Evolutionary conservation across 2,888 invertebrate species (phyloP), one percentile per base, ranked within the genome.

Genomic region (Eupithecia tripunctaria): DNA sequence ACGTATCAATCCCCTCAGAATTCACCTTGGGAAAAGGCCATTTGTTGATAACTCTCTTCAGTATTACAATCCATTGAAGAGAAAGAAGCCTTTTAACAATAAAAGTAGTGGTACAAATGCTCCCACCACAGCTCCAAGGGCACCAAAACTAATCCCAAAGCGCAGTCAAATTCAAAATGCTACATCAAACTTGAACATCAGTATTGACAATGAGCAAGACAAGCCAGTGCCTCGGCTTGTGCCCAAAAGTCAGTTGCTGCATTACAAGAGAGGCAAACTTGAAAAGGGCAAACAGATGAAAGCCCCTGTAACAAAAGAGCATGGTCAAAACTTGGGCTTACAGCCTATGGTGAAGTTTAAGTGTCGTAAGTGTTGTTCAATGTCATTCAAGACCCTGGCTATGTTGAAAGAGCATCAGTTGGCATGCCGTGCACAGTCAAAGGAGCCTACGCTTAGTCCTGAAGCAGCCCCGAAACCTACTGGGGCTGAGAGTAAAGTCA

Each of bases 321-420:
- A 96, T 91, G 96, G 96, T 67, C 97, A 97, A 84, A 97, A 96
- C 87, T 91, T 97, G 80, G 96, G 97, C 18, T 88, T 97, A 72
- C 96, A 97, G 85, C 96, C 96, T 8, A 95, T 96, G 86, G 96
- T 96, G 67, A 96, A 96, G 88, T 96, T 96, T 85, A 96, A 96
- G 85, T 97, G 97, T 86, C 95, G 96, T 62, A 97, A 96, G 87
- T 97, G 97, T 90, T 95, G 95, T 83, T 95, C 95, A 56, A 95
- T 96, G 81, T 96, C 96, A 72, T 97, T 96, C 86, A 95, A 96
- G 79, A 95, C 96, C 15, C 89, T 97, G 78, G 94, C 95, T 47
- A 95, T 95, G 88, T 90, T 97, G 66, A 96, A 97, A 84, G 96
- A 96, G 79, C 97, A 97, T 88, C 96, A 96, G 83, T 91, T 95